A percentile compares a stretch with the other conserved stretches of the same genome.
Evolutionary conservation across 2,797 vertebrate genomes (phyloP).

Genomic region (Oryzias dopingdopingensis): DNA sequence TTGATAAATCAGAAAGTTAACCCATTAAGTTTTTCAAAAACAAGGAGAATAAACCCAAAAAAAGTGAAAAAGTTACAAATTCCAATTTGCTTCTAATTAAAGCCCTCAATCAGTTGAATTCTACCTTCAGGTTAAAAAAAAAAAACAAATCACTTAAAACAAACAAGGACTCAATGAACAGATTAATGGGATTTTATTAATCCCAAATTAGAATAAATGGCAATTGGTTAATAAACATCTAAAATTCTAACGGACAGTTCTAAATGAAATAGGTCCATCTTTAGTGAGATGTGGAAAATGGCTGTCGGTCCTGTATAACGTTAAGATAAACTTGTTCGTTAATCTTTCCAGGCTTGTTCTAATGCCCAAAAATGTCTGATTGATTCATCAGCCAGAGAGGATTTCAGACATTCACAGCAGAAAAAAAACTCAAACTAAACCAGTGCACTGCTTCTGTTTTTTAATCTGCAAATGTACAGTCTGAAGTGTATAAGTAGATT

Average conservation of each 20-base stretch:
- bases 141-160: no score
- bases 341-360: conserved; percentile 45
- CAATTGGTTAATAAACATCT: conserved; percentile 1
- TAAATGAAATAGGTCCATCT: conserved; percentile 4
- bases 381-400: conserved; percentile 52
- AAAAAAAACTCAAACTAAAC: conserved; percentile 16
- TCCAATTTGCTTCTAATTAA: no score
- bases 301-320: conserved; percentile 36
- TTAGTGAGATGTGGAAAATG: conserved; percentile 34
- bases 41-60: no score
- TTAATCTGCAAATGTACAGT: conserved; percentile 24
- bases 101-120: no score
- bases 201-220: no score
- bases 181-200: no score
- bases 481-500: conserved; percentile 9
- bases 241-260: no score
- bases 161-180: no score
- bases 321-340: conserved; percentile 57
- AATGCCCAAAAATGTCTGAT: conserved; percentile 41
- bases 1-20: no score
- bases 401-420: conserved; percentile 51
- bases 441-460: conserved; percentile 26
- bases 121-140: no score
- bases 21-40: no score
- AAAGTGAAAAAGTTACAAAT: no score